Percentiles rank a stretch among this genome's conserved stretches.
Evolutionary conservation across 2,888 invertebrate genomes (phyloP).

Genomic region (Amaurobius ferox): DNA sequence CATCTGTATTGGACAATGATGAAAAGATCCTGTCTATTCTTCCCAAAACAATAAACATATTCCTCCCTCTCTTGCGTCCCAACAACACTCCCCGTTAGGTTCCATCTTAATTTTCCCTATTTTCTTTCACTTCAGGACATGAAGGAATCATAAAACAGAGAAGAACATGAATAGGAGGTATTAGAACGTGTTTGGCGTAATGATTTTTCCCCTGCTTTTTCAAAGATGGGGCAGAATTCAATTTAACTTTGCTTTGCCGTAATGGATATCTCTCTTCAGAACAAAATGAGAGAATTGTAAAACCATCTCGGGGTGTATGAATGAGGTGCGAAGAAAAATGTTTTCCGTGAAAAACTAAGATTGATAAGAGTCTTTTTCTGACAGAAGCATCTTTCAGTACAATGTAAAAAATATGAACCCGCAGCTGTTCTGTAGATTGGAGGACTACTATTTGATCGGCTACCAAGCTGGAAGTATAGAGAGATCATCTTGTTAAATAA

Average conservation of each 20-base stretch:
- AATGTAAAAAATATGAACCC: too few relatives aligned
- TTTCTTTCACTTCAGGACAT: background rate
- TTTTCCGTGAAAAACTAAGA: too few relatives aligned
- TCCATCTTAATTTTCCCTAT: background rate
- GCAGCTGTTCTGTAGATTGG: too few relatives aligned
- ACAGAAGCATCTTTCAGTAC: too few relatives aligned
- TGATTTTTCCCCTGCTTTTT: background rate
- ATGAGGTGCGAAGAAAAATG: background rate
- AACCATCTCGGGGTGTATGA: background rate
- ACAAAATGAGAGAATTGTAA: background rate
- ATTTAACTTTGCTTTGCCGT: background rate
- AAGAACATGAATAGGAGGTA: constrained; percentile 1
- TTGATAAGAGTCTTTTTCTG: too few relatives aligned
- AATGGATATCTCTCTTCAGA: background rate
- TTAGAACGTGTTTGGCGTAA: background rate
- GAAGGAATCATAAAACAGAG: background rate
- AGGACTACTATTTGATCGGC: too few relatives aligned
- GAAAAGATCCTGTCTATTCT: too few relatives aligned
- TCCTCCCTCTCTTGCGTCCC: too few relatives aligned
- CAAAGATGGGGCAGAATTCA: background rate
- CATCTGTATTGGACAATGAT: too few relatives aligned
- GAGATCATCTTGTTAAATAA: too few relatives aligned
- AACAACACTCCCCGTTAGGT: background rate
- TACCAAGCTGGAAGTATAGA: too few relatives aligned
- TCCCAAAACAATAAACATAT: too few relatives aligned